Base-by-base conservation (phyloP, 2,797 vertebrate species). In the Psittacula echo region DNA sequence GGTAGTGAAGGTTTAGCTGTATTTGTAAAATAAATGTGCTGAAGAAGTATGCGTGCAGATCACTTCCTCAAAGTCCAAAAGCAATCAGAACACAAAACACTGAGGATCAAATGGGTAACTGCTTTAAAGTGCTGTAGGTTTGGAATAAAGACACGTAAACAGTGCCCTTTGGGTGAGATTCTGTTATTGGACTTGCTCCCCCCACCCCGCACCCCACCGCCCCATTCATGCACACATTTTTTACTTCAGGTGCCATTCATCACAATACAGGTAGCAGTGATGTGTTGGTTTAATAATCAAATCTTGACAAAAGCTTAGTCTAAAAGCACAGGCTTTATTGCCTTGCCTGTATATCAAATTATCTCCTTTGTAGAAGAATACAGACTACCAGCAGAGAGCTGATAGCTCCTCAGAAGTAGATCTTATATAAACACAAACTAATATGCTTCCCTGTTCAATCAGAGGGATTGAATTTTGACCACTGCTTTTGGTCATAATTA, bases 151-250 rank as follows among this genome's bases (percentile, higher is more conserved):
- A 42, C 45, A 14, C 11, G 16, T 56, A 71, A 92, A 51, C 68
- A 47, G 27, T 34, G n/a, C 26, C 44, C 54, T 83, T 87, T 79
- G 66, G 44, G 17, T 83, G 27, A 10, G 0, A 10, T 85, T 56
- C 85, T 86, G 10, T 79, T 83, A 48, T 1, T 65, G 58, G 61
- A 65, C 41, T 90, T 85, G 6, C 14, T 10, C 10, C 15, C 12
- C 3, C 2, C 2, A 6, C 4, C 15, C 12, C 1, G 10, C 20
- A 47, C 8, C 53, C 30, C 20, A 9, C 30, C 11, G 4, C 4
- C 4, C 7, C 11, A 7, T 23, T 45, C 29, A 12, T 44, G 11
- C 6, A 5, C 19, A 23, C 13, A 3, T 21, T 70, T 85, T 89
- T 87, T 58, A 72, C 19, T 68, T 8, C 15, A 23, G 29, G 10